A percentile compares a stretch with the other conserved stretches of the same genome.
Conservation (phyloP, 2,888 invertebrate species). For the Azorinus chamasolen region DNA sequence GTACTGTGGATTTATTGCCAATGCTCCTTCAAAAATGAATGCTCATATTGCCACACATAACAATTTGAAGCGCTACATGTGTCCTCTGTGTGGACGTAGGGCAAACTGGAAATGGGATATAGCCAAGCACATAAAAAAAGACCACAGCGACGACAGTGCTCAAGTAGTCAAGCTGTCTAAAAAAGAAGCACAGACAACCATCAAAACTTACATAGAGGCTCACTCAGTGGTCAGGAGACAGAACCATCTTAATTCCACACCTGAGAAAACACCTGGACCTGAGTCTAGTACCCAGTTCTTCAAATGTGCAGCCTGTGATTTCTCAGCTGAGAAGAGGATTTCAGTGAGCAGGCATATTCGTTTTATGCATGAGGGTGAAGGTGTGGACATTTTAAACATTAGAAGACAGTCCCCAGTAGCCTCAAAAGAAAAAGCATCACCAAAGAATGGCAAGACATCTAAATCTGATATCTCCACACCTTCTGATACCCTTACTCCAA, state of each 20-base stretch:
- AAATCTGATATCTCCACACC: neutral
- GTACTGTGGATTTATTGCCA: constrained; percentile 76
- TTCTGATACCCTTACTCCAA: neutral
- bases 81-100: constrained; percentile 83
- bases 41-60: constrained; percentile 83
- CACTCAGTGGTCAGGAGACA: constrained; percentile 75
- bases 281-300: constrained; percentile 87
- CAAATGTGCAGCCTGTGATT: constrained; percentile 97
- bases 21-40: constrained; percentile 82
- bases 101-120: constrained; percentile 86
- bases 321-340: constrained; percentile 98
- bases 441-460: neutral
- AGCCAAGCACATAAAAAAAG: constrained; percentile 82
- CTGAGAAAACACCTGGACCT: constrained; percentile 17
- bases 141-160: constrained; percentile 73
- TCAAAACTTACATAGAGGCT: constrained; percentile 79
- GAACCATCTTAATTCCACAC: constrained; percentile 71
- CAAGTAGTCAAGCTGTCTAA: constrained; percentile 79
- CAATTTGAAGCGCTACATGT: constrained; percentile 84
- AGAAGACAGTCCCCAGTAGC: neutral
- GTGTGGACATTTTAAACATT: constrained; percentile 66
- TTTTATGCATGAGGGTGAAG: constrained; percentile 75
- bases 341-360: constrained; percentile 98
- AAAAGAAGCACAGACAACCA: constrained; percentile 82
- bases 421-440: neutral